Conservation (phyloP, 2,797 vertebrate genomes). For the Hephaestus fuliginosus region DNA sequence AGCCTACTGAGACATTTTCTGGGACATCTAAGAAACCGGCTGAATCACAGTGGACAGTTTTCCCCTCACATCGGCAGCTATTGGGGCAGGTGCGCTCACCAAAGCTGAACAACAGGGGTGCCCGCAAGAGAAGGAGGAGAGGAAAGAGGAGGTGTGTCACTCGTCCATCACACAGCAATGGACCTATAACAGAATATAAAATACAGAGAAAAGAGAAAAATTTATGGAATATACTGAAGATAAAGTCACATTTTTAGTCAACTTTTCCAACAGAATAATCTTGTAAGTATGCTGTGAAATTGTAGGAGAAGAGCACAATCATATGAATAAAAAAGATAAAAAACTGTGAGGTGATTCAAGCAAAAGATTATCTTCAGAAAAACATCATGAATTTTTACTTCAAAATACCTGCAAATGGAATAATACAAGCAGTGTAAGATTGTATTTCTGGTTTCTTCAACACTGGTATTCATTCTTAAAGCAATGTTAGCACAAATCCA, state of each 20-base stretch:
- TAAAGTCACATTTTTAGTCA: not conserved
- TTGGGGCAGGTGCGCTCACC: slow-evolving; percentile 95
- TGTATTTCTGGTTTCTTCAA: not conserved
- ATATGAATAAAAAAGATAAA: not conserved
- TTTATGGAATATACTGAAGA: not conserved
- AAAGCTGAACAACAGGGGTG: slow-evolving; percentile 86
- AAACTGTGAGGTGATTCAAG: not conserved
- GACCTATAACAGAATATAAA: slow-evolving; percentile 72
- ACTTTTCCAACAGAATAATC: slow-evolving; percentile 7
- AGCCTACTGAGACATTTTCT: slow-evolving; percentile 95
- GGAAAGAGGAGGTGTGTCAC: slow-evolving; percentile 82
- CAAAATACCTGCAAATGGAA: not conserved
- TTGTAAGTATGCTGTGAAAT: not conserved
- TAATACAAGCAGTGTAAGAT: not conserved
- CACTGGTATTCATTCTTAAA: not conserved
- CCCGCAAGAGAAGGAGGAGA: slow-evolving; percentile 82
- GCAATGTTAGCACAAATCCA: not conserved
- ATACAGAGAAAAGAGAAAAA: slow-evolving; percentile 23
- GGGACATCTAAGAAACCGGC: slow-evolving; percentile 95
- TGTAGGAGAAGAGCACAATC: not conserved
- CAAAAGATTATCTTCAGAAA: not conserved
- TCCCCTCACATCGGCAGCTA: slow-evolving; percentile 96
- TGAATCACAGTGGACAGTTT: slow-evolving; percentile 98
- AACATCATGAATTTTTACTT: not conserved
- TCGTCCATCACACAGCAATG: slow-evolving; percentile 79